phyloP scores from a whole-genome alignment of 1,140 invertebrate genomes.

The Macrobrachium rosenbergii region DNA sequence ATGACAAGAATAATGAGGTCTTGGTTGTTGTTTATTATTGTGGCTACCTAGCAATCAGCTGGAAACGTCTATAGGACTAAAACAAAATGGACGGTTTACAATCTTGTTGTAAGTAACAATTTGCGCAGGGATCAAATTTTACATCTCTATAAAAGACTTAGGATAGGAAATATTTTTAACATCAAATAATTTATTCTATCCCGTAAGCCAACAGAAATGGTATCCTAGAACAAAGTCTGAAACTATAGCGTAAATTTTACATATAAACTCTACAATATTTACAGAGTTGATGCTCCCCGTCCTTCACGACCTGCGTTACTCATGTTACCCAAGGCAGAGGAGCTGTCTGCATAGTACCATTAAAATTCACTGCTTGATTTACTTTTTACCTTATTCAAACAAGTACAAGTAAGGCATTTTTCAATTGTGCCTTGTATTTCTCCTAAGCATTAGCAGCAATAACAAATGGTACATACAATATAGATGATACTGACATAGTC shows the following conservation, averaged over 20 bases:
- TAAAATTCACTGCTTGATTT: neutral
- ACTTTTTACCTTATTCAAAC: neutral
- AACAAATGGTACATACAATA: conserved; percentile 39
- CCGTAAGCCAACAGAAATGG: conserved; percentile 61
- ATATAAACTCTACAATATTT: conserved; percentile 63
- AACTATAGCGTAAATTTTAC: conserved; percentile 60
- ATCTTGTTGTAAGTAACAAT: too few relatives aligned
- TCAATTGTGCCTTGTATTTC: conserved; percentile 2
- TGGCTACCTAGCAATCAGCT: too few relatives aligned
- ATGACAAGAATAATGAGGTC: too few relatives aligned
- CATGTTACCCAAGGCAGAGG: conserved; percentile 34
- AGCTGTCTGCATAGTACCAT: conserved; percentile 37
- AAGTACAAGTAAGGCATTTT: conserved; percentile 13
- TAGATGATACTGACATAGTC: conserved; percentile 41
- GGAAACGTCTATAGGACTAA: too few relatives aligned
- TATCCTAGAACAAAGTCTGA: conserved; percentile 56
- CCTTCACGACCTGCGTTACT: conserved; percentile 36
- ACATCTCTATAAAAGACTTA: neutral
- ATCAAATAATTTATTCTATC: conserved; percentile 64
- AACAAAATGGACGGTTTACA: too few relatives aligned
- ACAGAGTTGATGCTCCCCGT: conserved; percentile 49
- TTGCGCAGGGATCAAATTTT: too few relatives aligned
- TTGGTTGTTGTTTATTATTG: too few relatives aligned
- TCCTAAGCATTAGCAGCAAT: conserved; percentile 23
- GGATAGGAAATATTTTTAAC: conserved; percentile 32